Evolutionary conservation across 2,888 invertebrate species (phyloP), one percentile per base, ranked within the genome.

Genomic region (Hesperia comma): DNA sequence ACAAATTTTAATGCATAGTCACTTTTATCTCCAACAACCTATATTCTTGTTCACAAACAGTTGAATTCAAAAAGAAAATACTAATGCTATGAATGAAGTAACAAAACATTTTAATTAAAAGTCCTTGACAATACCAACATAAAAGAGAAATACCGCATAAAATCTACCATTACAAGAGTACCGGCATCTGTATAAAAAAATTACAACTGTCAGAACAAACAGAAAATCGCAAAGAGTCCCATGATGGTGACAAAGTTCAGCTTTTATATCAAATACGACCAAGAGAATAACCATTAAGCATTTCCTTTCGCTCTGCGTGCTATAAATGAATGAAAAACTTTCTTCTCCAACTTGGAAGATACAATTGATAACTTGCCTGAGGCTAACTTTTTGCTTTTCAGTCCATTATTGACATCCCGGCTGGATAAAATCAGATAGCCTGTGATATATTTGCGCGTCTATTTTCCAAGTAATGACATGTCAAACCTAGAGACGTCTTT

Each of bases 301-400:
- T 85, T 88, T 87, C 84, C 84, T 82, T 78, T 78, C 75, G 79
- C 75, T 82, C 81, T 80, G 83, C 80, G 80, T 85, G 84, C 85
- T 85, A 87, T 87, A 88, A 90, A 88, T 85, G 86, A 85, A 85
- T 86, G 82, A 86, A 85, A 87, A 90, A 86, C 83, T 86, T 79
- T 74, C 74, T 73, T 73, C 77, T 79, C 72, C 78, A 84, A 87
- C 83, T 86, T 80, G 71, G 75, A 75, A 82, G 88, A 88, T 86
- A 87, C 88, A 88, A 88, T 88, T 88, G 88, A 88, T 88, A 90
- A 88, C 84, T 87, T 79, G 86, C 83, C 79, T 73, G 75, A 71
- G 83, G 87, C 83, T 79, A 85, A 88, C 86, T 88, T 89, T 87
- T 85, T 86, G 84, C 85, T 81, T 82, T 80, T 77, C 75, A 78